Conservation (phyloP, 2,113 vertebrate genomes). For the Amphilophus citrinellus region DNA sequence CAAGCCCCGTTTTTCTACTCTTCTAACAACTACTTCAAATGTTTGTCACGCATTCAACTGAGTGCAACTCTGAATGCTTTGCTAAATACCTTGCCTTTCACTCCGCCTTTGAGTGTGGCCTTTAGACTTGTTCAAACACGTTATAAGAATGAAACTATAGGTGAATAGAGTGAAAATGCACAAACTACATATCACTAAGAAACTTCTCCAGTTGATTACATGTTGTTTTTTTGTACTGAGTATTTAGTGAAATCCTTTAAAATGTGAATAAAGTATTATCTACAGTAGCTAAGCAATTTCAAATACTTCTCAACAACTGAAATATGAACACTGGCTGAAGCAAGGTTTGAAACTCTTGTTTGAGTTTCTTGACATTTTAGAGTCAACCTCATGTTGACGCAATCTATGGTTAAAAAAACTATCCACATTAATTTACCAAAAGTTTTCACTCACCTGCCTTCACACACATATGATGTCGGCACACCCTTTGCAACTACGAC, state of each 20-base stretch:
- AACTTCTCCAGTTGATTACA: background rate
- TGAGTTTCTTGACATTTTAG: background rate
- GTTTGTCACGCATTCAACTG: background rate
- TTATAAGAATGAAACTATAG: background rate
- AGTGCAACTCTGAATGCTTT: background rate
- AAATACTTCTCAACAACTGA: background rate
- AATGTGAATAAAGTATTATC: background rate
- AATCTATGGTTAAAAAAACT: background rate
- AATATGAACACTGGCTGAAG: background rate
- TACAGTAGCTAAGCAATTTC: background rate
- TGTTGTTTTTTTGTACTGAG: background rate
- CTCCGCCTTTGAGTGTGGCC: background rate
- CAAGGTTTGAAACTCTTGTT: background rate
- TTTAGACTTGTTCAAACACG: background rate
- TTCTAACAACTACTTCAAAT: background rate
- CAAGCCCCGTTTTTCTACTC: background rate
- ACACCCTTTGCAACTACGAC: too few species aligned
- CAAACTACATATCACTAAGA: background rate
- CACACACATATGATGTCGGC: too few species aligned
- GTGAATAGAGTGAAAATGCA: background rate
- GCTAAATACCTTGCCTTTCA: background rate
- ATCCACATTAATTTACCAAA: too few species aligned
- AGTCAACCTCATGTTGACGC: background rate
- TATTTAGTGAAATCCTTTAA: background rate
- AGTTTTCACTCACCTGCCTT: too few species aligned